Conservation (phyloP, 2,113 vertebrate genomes). For the Odobenus rosmarus region DNA sequence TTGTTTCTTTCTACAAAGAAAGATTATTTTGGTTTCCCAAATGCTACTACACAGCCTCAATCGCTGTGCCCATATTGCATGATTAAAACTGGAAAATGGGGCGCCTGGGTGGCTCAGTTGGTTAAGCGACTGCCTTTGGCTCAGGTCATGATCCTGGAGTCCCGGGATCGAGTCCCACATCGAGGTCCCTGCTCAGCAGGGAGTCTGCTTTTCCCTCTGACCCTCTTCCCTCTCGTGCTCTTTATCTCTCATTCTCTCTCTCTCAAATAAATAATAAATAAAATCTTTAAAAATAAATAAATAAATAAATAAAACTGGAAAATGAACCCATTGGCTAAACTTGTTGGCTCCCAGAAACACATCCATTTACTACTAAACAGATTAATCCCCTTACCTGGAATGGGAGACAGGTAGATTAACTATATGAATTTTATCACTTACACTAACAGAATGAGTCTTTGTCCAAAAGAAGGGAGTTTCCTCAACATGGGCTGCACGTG, state of each 20-base stretch:
- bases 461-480: constrained; percentile 53
- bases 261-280: too few species aligned
- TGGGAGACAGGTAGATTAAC: constrained; percentile 56
- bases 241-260: too few species aligned
- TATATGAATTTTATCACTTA: constrained; percentile 50
- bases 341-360: constrained; percentile 42
- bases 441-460: constrained; percentile 56
- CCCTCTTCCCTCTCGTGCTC: too few species aligned
- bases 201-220: too few species aligned
- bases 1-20: constrained; percentile 23
- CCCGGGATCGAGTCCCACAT: too few species aligned
- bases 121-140: too few species aligned
- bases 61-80: constrained; percentile 42
- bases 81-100: background rate
- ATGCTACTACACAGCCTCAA: background rate
- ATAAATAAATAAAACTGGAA: background rate
- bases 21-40: background rate
- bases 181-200: too few species aligned
- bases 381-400: constrained; percentile 60
- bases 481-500: background rate
- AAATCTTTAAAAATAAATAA: too few species aligned
- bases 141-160: too few species aligned
- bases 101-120: too few species aligned
- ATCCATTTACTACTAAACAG: constrained; percentile 50
- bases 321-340: constrained; percentile 35